A percentile compares a stretch with the other conserved stretches of the same genome.
phyloP scores from a whole-genome alignment of 2,888 invertebrate genomes.

The Drosophila monieri region DNA sequence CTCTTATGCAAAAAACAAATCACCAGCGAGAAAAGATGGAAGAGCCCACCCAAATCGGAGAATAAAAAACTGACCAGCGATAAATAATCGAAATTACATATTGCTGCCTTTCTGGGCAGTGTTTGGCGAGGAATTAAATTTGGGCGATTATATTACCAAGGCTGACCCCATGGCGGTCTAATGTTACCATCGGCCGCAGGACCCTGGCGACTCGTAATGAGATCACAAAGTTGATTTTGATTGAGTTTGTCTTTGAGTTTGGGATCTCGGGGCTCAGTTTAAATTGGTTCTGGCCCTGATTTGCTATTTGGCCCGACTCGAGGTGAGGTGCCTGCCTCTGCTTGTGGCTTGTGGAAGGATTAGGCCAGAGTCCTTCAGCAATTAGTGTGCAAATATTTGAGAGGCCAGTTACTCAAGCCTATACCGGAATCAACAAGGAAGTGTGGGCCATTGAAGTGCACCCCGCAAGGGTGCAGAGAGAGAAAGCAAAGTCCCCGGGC shows the following conservation, averaged over 20 bases:
- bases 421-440: background rate
- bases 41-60: background rate
- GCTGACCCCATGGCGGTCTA: constrained; percentile 13
- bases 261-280: background rate
- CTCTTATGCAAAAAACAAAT: constrained; percentile 16
- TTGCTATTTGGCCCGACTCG: background rate
- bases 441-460: background rate
- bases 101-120: constrained; percentile 17
- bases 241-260: constrained; percentile 13
- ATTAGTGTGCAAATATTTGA: constrained; percentile 2
- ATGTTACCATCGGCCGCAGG: constrained; percentile 7
- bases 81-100: constrained; percentile 69
- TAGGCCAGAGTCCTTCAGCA: background rate
- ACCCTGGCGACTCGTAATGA: constrained; percentile 22
- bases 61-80: constrained; percentile 36
- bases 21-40: constrained; percentile 1
- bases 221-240: constrained; percentile 33
- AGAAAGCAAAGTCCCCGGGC: background rate
- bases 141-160: constrained; percentile 63
- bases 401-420: background rate
- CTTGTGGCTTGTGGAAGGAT: background rate
- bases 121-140: constrained; percentile 61
- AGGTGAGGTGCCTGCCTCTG: background rate
- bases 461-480: no score
- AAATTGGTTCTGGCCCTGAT: constrained; percentile 4